These are phyloP conservation scores for Gymnothorax reevesii DNA, from an alignment of 2,797 vertebrate species.

Conservation along the genomic window DNA sequence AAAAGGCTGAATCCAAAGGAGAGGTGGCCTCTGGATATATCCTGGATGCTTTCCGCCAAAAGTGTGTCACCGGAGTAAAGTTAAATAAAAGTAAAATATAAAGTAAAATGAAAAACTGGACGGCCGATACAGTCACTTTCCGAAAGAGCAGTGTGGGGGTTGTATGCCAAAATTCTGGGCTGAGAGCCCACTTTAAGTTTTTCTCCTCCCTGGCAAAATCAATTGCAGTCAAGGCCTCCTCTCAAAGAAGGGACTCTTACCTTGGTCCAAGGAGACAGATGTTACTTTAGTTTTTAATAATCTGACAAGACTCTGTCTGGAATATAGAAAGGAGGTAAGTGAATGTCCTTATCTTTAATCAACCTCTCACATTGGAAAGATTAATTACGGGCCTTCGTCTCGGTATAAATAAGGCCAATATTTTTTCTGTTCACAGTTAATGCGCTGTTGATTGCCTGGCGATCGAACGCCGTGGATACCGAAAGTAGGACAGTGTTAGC, in stretches of 20 bases:
- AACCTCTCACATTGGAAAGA: neutral
- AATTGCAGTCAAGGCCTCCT: neutral
- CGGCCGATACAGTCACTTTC: neutral
- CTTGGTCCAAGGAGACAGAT: neutral
- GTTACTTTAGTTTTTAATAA: slow-evolving; percentile 4
- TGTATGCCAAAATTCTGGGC: neutral
- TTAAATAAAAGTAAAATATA: no score
- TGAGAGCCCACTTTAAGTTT: neutral
- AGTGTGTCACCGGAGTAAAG: neutral
- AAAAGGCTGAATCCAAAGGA: neutral
- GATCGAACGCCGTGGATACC: neutral
- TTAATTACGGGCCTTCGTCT: neutral
- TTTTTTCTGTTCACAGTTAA: neutral
- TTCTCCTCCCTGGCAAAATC: neutral
- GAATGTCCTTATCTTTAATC: neutral
- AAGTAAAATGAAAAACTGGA: neutral
- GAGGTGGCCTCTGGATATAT: neutral
- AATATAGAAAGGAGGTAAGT: neutral
- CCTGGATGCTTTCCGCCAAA: neutral
- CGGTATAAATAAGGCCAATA: neutral
- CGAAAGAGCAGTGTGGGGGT: neutral
- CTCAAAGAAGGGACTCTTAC: slow-evolving; percentile 4
- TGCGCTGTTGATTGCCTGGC: neutral
- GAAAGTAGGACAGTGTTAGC: neutral
- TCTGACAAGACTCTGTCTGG: neutral